A percentile compares a stretch with the other conserved stretches of the same genome.
These are phyloP conservation scores for Endotricha flammealis DNA, from an alignment of 2,888 invertebrate genomes.

Conservation along the genomic window DNA sequence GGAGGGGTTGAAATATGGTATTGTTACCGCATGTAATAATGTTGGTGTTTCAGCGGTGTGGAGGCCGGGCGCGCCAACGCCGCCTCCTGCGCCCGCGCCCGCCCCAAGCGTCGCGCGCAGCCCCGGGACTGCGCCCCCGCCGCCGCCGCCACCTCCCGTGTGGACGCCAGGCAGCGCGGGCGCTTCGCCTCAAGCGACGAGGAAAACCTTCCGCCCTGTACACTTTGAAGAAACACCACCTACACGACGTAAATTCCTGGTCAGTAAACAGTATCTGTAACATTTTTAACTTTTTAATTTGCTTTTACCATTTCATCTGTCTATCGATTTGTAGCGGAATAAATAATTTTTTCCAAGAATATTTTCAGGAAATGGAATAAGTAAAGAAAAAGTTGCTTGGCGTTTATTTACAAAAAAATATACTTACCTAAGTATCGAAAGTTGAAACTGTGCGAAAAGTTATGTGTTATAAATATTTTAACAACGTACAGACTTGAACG, in stretches of 20 bases:
- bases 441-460: conserved; percentile 25
- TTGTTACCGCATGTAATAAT: background rate
- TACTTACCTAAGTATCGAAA: no score
- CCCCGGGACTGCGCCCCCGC: conserved; percentile 69
- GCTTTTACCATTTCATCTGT: no score
- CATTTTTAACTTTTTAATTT: no score
- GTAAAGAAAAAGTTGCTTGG: no score
- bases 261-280: conserved; percentile 25
- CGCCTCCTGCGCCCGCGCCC: conserved; percentile 39
- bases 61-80: conserved; percentile 64
- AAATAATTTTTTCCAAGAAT: no score
- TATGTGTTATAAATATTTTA: conserved; percentile 23
- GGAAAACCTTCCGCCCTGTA: conserved; percentile 89
- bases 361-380: no score
- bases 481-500: conserved; percentile 15
- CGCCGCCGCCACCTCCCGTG: conserved; percentile 82
- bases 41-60: conserved; percentile 51
- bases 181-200: conserved; percentile 84
- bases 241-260: conserved; percentile 58
- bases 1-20: no score
- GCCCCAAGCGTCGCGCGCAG: conserved; percentile 48
- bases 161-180: conserved; percentile 88
- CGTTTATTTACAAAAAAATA: no score
- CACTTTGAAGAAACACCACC: conserved; percentile 74
- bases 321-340: no score